A percentile compares a stretch with the other conserved stretches of the same genome.
phyloP scores from a whole-genome alignment of 2,113 vertebrate species.

The Apus apus region DNA sequence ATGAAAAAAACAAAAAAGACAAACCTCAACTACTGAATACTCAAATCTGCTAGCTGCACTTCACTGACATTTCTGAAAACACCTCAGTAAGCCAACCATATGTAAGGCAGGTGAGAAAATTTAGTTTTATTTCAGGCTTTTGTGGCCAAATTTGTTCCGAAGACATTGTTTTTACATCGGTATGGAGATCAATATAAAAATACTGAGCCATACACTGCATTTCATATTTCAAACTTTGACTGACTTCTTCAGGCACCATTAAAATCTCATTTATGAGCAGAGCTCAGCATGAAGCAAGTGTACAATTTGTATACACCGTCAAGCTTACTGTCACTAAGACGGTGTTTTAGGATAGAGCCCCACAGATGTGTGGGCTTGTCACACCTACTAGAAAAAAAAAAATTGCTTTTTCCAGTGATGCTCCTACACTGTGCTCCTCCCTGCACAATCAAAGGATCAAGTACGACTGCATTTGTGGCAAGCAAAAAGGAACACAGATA shows the following conservation, averaged over 20 bases:
- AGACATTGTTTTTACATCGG: background rate
- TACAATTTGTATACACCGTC: background rate
- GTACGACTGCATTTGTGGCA: accelerated
- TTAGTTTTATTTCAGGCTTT: conserved; percentile 9
- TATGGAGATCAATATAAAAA: background rate
- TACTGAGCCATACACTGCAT: background rate
- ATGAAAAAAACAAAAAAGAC: background rate
- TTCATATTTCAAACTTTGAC: background rate
- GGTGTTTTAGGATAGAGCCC: background rate
- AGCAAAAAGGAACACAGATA: background rate
- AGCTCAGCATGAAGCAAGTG: conserved; percentile 18
- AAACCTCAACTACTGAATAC: background rate
- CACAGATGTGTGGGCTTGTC: background rate
- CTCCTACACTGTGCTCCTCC: background rate
- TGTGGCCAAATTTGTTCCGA: background rate
- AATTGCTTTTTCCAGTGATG: background rate
- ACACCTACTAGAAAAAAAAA: background rate
- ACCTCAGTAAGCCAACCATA: background rate
- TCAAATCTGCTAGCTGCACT: background rate
- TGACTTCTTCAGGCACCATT: conserved; percentile 39
- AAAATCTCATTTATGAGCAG: background rate
- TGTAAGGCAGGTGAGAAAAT: conserved; percentile 1
- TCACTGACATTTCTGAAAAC: background rate
- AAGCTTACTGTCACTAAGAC: background rate
- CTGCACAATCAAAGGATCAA: background rate